Evolutionary conservation across 1,140 invertebrate species (phyloP).

Genomic region (Penaeus chinensis): DNA sequence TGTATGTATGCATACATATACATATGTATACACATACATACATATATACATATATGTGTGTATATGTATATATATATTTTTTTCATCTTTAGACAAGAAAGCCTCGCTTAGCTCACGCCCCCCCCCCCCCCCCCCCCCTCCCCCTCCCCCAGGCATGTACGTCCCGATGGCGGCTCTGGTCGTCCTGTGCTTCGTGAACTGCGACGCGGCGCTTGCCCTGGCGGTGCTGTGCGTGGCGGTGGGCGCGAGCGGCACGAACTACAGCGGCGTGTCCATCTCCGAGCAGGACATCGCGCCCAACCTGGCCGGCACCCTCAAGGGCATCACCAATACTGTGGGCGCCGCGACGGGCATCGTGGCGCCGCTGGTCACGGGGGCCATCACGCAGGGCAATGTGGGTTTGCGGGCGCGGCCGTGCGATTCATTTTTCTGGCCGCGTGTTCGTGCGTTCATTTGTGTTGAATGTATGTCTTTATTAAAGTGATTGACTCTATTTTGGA

Average conservation of each 20-base stretch:
- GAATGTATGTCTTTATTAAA: no score
- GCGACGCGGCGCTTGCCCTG: slow-evolving; percentile 76
- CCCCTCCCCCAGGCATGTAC: neutral
- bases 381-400: slow-evolving; percentile 66
- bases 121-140: neutral
- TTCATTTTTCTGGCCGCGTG: neutral
- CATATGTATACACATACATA: no score
- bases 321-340: slow-evolving; percentile 85
- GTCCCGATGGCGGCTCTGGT: slow-evolving; percentile 9
- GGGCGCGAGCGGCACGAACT: slow-evolving; percentile 84
- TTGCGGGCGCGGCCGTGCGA: neutral
- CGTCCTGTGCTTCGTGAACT: slow-evolving; percentile 59
- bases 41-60: no score
- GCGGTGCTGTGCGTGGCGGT: slow-evolving; percentile 82
- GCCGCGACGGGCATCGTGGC: slow-evolving; percentile 85
- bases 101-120: no score
- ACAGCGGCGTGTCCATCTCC: slow-evolving; percentile 84
- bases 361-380: slow-evolving; percentile 79
- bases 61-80: no score
- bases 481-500: no score
- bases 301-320: slow-evolving; percentile 84
- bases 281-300: slow-evolving; percentile 86
- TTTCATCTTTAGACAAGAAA: no score
- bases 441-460: no score
- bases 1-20: no score